Percentiles rank a stretch among this genome's conserved stretches.
These are phyloP conservation scores for Fulica atra DNA, from an alignment of 2,113 vertebrate species.

Conservation along the genomic window DNA sequence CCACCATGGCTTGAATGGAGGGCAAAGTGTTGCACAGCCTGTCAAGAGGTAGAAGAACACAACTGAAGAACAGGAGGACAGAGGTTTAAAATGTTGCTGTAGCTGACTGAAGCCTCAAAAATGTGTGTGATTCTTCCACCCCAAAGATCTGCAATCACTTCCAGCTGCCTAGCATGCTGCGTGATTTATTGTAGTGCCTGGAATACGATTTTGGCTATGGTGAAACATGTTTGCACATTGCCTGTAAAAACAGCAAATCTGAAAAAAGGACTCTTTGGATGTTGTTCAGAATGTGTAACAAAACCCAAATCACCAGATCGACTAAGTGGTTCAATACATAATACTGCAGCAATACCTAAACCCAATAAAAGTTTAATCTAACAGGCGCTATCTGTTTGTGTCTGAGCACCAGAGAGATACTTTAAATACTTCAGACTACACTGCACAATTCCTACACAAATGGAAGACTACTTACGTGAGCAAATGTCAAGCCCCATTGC, in stretches of 20 bases:
- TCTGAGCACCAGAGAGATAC: not conserved
- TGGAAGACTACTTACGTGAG: not conserved
- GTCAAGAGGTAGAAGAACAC: not conserved
- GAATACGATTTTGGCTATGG: constrained; percentile 29
- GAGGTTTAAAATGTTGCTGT: constrained; percentile 10
- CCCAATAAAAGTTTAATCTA: not conserved
- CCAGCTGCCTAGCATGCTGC: not conserved
- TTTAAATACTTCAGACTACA: not conserved
- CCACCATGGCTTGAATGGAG: not conserved
- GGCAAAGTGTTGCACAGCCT: not conserved
- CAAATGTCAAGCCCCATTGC: not conserved
- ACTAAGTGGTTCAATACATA: not conserved
- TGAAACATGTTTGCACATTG: not conserved
- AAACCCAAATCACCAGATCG: rapidly evolving
- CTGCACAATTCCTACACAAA: not conserved
- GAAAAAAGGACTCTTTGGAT: not conserved
- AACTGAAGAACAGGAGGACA: not conserved
- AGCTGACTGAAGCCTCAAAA: constrained; percentile 10
- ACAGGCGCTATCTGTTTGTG: not conserved
- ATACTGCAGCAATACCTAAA: not conserved
- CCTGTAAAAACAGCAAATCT: constrained; percentile 33
- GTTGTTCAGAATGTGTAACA: not conserved
- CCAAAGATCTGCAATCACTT: not conserved
- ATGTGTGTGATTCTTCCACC: not conserved
- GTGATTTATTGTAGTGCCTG: constrained; percentile 27